Base-by-base conservation (phyloP, 2,888 invertebrate genomes). In the Pseudolycoriella hygida region DNA sequence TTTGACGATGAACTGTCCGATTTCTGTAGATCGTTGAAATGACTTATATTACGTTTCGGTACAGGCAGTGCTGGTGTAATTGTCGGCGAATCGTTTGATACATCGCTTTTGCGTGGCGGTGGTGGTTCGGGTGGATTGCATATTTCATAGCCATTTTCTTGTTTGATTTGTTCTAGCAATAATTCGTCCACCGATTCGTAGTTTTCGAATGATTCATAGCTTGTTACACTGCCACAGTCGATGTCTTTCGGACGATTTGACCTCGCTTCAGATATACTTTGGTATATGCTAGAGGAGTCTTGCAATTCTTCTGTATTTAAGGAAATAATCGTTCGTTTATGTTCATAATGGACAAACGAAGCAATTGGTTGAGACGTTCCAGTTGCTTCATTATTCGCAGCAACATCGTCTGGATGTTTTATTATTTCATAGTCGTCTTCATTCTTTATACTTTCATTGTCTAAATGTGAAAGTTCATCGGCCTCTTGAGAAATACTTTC, bases 91-190 rank as follows among this genome's bases (percentile, higher is more conserved):
- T 18, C 25, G 10, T 14, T 25, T 6, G 25, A n/a, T 18, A 43
- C 2, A 3, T 31, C 31, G 12, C n/a, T 14, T 34, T 34, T 34
- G 3, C 46, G 20, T 15, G 43, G 50, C 17, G 50, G 46, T 14
- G 49, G 50, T 17, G 50, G 49, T 34, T 49, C 49, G 3, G 54
- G 53, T 17, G 55, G 57, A 38, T 56, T 58, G 46, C 58, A 62
- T 37, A 58, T 55, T 50, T 65, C 65, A 48, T 65, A 65, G 30
- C 60, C 61, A 50, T 64, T 56, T 42, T 58, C 51, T 4, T 19
- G 40, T 14, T 42, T 14, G 42, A 45, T 19, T 43, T 14, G 3
- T 42, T 43, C 14, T 25, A 46, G 43, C n/a, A 25, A 56, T 8
- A 8, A 6, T 25, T 52, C 61, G 2, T 54, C 55, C 3, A 62